Percentiles rank a stretch among this genome's conserved stretches.
Conservation (phyloP, 92 coral and sea anemone genomes). For the Epizoanthus illoricatus region DNA sequence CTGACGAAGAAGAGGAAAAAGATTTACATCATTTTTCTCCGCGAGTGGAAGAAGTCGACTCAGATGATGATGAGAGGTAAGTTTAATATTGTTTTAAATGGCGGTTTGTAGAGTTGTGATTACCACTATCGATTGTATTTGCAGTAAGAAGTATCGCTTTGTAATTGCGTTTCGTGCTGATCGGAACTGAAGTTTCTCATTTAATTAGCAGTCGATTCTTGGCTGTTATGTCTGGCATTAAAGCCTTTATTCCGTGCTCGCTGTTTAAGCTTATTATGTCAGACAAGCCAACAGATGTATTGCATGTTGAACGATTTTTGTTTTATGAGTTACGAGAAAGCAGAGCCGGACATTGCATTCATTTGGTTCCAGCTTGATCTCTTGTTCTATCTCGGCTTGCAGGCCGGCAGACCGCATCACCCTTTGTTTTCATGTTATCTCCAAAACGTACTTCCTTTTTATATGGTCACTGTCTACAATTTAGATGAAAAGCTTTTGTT, state of each 20-base stretch:
- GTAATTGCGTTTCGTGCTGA: constrained; percentile 1
- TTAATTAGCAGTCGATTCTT: constrained; percentile 11
- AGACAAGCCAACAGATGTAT: constrained; percentile 8
- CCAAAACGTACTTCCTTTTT: constrained; percentile 1
- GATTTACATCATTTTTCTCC: constrained; percentile 41
- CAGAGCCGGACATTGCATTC: not conserved
- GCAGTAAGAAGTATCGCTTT: constrained; percentile 7
- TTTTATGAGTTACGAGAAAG: not conserved
- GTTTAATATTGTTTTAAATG: constrained; percentile 12
- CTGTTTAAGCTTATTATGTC: not conserved
- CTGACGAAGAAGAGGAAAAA: constrained; percentile 42
- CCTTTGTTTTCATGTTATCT: constrained; percentile 16
- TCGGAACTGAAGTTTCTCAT: constrained; percentile 14
- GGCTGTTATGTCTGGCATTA: not conserved
- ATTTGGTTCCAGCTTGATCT: constrained; percentile 17
- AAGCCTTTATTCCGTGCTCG: not conserved
- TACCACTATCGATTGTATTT: not conserved
- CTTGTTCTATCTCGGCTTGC: constrained; percentile 8
- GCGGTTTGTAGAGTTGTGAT: not conserved
- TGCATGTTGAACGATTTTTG: not conserved
- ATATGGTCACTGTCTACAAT: constrained; percentile 2
- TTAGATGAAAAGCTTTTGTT: constrained; percentile 2
- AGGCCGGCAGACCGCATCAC: constrained; percentile 3
- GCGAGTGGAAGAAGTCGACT: constrained; percentile 27
- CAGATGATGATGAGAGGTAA: constrained; percentile 28